Conservation (phyloP, 2,797 vertebrate species). For the Hybognathus amarus region DNA sequence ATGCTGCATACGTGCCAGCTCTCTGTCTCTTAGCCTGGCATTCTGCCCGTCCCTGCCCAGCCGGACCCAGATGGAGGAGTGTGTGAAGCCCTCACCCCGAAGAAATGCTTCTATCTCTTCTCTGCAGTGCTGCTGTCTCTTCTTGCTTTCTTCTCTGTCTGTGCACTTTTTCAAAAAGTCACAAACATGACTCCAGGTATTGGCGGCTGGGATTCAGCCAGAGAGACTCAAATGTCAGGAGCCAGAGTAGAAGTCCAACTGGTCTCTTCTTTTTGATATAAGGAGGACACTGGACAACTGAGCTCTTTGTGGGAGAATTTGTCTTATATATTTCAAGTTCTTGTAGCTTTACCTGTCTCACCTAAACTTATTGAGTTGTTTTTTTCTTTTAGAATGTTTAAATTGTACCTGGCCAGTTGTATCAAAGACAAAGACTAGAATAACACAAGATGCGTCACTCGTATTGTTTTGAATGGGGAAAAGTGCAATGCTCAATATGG, state of each 20-base stretch:
- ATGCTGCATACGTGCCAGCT: conserved; percentile 68
- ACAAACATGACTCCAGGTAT: conserved; percentile 47
- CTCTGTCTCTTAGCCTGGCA: conserved; percentile 75
- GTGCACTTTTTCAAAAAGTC: conserved; percentile 49
- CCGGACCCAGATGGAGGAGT: conserved; percentile 74
- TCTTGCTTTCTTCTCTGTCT: conserved; percentile 57
- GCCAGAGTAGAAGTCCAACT: conserved; percentile 16
- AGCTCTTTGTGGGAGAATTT: neutral
- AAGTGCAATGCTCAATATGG: too few species aligned
- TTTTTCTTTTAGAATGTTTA: neutral
- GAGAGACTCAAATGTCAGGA: conserved; percentile 21
- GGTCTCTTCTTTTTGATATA: conserved; percentile 22
- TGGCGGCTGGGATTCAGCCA: conserved; percentile 31
- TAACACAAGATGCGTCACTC: too few species aligned
- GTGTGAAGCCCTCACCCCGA: conserved; percentile 70
- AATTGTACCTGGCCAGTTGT: neutral
- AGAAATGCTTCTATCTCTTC: conserved; percentile 73
- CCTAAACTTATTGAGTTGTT: neutral
- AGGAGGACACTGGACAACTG: conserved; percentile 4
- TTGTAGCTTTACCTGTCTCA: neutral
- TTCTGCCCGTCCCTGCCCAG: conserved; percentile 73
- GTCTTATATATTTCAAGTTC: neutral
- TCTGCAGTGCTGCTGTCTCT: conserved; percentile 53
- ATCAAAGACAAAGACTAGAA: too few species aligned
- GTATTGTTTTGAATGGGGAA: too few species aligned